A percentile compares a stretch with the other conserved stretches of the same genome.
Evolutionary conservation across 2,113 vertebrate genomes (phyloP).

Genomic region (Tragelaphus buxtoni): DNA sequence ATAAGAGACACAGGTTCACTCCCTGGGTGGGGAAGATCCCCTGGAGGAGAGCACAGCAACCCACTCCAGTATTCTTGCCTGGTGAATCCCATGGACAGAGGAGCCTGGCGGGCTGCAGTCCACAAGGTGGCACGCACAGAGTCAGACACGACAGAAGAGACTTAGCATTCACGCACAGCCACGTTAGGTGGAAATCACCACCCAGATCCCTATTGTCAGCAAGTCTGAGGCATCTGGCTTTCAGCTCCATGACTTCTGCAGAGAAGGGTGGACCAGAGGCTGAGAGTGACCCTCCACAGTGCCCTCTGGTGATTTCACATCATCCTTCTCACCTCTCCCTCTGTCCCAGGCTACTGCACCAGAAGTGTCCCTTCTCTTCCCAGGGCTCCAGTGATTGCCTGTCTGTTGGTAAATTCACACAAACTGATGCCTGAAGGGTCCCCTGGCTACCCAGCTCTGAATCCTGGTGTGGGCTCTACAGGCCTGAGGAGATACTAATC

Average conservation of each 20-base stretch:
- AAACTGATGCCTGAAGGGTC: not conserved
- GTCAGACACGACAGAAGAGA: not conserved
- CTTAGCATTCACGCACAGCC: not conserved
- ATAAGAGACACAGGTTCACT: not conserved
- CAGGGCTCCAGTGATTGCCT: not conserved
- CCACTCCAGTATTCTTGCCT: not conserved
- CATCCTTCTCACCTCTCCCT: not conserved
- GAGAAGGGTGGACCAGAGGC: not conserved
- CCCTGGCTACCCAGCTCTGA: not conserved
- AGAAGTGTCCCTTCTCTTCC: not conserved
- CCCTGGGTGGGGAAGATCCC: not conserved
- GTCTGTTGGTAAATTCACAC: not conserved
- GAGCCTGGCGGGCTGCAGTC: not conserved
- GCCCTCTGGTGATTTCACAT: rapidly evolving
- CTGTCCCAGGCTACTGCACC: not conserved
- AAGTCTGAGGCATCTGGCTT: not conserved
- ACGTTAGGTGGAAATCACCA: not conserved
- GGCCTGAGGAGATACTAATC: not conserved
- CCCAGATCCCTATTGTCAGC: not conserved
- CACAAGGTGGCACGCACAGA: not conserved
- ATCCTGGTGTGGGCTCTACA: not conserved
- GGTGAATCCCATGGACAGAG: not conserved
- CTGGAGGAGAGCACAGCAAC: not conserved
- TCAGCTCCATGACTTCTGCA: not conserved
- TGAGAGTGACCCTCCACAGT: not conserved